Percentiles rank a stretch among this genome's conserved stretches.
Evolutionary conservation across 2,797 vertebrate genomes (phyloP).

Genomic region (Psittacula echo): DNA sequence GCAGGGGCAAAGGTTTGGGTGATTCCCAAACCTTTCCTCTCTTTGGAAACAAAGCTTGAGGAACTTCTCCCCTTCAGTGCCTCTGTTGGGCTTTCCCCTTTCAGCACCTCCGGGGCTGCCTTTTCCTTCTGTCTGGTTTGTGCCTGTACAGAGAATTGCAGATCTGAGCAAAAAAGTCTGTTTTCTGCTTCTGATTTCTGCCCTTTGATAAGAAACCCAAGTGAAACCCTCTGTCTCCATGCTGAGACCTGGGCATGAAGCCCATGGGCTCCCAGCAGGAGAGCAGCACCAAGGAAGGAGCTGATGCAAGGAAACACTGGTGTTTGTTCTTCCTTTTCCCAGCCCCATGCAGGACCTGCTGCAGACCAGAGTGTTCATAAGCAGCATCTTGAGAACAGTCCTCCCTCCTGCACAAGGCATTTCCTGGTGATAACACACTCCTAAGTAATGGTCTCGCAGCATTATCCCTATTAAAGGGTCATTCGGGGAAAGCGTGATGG

Average conservation of each 20-base stretch:
- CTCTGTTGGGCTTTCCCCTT: not conserved
- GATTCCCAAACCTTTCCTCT: not conserved
- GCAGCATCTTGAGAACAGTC: conserved; percentile 39
- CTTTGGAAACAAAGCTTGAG: not conserved
- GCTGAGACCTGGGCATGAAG: not conserved
- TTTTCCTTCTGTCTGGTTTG: not conserved
- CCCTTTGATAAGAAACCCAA: conserved; percentile 34
- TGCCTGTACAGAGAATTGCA: conserved; percentile 19
- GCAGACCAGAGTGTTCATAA: not conserved
- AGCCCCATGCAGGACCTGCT: not conserved
- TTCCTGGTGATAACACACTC: conserved; percentile 13
- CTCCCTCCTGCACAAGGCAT: not conserved
- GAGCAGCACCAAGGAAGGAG: rapidly evolving
- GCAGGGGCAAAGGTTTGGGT: not conserved
- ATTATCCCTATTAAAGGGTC: conserved; percentile 62
- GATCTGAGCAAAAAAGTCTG: conserved; percentile 12
- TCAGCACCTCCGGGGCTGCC: not conserved
- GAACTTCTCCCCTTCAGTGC: not conserved
- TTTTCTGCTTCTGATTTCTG: conserved; percentile 74
- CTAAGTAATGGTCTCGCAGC: not conserved
- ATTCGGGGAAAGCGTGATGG: conserved; percentile 45
- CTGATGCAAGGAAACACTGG: not conserved
- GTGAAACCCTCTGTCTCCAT: not conserved
- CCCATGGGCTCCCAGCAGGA: not conserved
- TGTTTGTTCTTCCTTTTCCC: not conserved